Evolutionary conservation across 2,888 invertebrate genomes (phyloP).

Genomic region (Apodemia hepburni): DNA sequence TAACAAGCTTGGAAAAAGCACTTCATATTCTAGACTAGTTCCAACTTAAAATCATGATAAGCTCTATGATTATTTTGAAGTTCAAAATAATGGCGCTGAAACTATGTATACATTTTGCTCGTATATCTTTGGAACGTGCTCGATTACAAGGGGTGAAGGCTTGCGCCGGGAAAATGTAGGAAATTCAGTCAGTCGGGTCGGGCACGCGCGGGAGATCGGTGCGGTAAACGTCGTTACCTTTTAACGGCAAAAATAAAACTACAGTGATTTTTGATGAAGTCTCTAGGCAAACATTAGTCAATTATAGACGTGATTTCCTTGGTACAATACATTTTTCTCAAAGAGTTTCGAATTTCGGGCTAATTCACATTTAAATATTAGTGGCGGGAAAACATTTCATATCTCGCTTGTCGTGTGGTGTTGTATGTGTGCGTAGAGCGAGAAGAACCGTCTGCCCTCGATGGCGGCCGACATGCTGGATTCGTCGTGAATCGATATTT

Average conservation of each 20-base stretch:
- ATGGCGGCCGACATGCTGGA: slow-evolving; percentile 78
- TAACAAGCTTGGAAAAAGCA: neutral
- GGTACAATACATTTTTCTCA: slow-evolving; percentile 3
- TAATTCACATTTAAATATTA: slow-evolving; percentile 34
- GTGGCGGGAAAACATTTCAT: slow-evolving; percentile 80
- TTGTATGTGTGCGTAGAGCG: slow-evolving; percentile 75
- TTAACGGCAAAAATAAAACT: slow-evolving; percentile 58
- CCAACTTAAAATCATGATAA: no score
- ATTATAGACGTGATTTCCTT: slow-evolving; percentile 23
- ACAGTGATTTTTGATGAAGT: slow-evolving; percentile 42
- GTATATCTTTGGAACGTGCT: slow-evolving; percentile 67
- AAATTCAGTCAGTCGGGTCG: slow-evolving; percentile 74
- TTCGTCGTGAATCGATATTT: slow-evolving; percentile 79
- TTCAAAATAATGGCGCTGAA: slow-evolving; percentile 20
- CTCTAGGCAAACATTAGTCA: neutral
- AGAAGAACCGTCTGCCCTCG: slow-evolving; percentile 74
- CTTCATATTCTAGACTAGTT: neutral
- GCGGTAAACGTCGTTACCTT: slow-evolving; percentile 41
- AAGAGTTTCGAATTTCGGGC: neutral
- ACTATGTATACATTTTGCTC: slow-evolving; percentile 41
- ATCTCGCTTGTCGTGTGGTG: slow-evolving; percentile 78
- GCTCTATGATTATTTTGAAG: slow-evolving; percentile 9
- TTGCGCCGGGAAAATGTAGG: slow-evolving; percentile 76
- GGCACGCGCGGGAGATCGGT: slow-evolving; percentile 58
- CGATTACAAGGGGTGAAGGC: slow-evolving; percentile 77